A percentile compares a stretch with the other conserved stretches of the same genome.
phyloP scores from a whole-genome alignment of 2,113 vertebrate genomes.

The Poeciliopsis retropinna region DNA sequence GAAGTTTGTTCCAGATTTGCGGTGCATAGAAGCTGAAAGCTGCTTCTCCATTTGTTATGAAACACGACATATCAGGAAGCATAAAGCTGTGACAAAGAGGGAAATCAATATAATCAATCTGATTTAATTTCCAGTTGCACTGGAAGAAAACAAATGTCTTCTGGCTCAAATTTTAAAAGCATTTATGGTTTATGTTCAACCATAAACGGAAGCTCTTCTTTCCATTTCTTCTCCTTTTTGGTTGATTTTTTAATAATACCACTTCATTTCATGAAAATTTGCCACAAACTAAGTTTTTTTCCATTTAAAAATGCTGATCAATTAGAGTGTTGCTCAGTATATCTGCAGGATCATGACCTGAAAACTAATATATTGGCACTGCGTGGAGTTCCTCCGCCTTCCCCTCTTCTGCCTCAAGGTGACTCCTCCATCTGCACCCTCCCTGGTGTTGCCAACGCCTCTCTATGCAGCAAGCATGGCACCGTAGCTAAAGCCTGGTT shows the following conservation, averaged over 20 bases:
- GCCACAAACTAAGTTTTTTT: not conserved
- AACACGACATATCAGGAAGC: slow-evolving; percentile 7
- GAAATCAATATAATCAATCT: slow-evolving; percentile 39
- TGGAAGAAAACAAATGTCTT: slow-evolving; percentile 1
- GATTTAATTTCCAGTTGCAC: slow-evolving; percentile 23
- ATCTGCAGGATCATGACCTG: slow-evolving; percentile 46
- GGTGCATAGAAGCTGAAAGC: no score
- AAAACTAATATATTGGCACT: slow-evolving; percentile 55
- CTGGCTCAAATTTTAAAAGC: not conserved
- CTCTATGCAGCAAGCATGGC: slow-evolving; percentile 46
- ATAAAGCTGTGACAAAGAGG: slow-evolving; percentile 20
- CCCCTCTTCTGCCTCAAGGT: slow-evolving; percentile 64
- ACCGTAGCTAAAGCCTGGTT: slow-evolving; percentile 33
- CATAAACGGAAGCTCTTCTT: not conserved
- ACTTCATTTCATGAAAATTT: no score
- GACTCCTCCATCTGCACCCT: slow-evolving; percentile 76
- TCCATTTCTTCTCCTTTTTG: not conserved
- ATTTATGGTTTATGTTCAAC: not conserved
- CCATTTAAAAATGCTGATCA: not conserved
- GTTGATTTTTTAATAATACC: not conserved
- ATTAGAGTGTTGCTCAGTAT: slow-evolving; percentile 6
- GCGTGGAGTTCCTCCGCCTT: slow-evolving; percentile 42
- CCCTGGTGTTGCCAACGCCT: slow-evolving; percentile 57
- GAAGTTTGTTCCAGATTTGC: no score
- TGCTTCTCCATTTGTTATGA: not conserved